Evolutionary conservation across 2,113 vertebrate genomes (phyloP).

Genomic region (Myanophis thanlyinensis): DNA sequence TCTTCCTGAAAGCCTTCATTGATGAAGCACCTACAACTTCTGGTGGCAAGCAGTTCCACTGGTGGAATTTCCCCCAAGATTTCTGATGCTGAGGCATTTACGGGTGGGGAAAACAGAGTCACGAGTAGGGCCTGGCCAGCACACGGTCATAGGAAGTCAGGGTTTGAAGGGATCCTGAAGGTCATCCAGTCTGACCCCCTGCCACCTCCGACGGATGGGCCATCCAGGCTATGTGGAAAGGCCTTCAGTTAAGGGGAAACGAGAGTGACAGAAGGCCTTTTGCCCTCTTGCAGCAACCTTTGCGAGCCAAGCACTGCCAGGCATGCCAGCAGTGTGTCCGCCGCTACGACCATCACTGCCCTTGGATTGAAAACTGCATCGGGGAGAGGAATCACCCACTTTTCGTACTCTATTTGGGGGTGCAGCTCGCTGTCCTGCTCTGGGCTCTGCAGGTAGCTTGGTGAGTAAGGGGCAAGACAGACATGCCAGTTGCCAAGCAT

Average conservation of each 20-base stretch:
- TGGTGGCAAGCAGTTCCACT: too few species aligned
- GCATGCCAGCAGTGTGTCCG: conserved; percentile 87
- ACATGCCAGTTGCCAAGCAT: too few species aligned
- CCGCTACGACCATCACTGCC: conserved; percentile 94
- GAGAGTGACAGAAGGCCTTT: accelerated
- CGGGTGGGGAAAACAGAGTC: not conserved
- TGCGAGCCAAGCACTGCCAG: conserved; percentile 90
- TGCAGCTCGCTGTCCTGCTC: conserved; percentile 85
- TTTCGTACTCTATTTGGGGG: conserved; percentile 82
- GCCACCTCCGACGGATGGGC: not conserved
- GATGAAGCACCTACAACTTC: too few species aligned
- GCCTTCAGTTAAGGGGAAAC: not conserved
- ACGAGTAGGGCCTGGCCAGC: not conserved
- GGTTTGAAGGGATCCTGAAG: not conserved
- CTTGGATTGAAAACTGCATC: conserved; percentile 95
- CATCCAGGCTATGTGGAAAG: not conserved
- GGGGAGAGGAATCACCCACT: conserved; percentile 92
- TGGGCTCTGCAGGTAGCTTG: conserved; percentile 85
- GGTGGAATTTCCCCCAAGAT: not conserved
- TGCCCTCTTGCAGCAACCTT: conserved; percentile 81
- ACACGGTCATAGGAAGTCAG: not conserved
- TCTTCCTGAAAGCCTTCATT: too few species aligned
- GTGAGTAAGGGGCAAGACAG: conserved; percentile 66
- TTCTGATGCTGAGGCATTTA: not conserved
- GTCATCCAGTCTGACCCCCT: not conserved